These are phyloP conservation scores for Atethmia centrago DNA, from an alignment of 2,888 invertebrate species.

Conservation along the genomic window DNA sequence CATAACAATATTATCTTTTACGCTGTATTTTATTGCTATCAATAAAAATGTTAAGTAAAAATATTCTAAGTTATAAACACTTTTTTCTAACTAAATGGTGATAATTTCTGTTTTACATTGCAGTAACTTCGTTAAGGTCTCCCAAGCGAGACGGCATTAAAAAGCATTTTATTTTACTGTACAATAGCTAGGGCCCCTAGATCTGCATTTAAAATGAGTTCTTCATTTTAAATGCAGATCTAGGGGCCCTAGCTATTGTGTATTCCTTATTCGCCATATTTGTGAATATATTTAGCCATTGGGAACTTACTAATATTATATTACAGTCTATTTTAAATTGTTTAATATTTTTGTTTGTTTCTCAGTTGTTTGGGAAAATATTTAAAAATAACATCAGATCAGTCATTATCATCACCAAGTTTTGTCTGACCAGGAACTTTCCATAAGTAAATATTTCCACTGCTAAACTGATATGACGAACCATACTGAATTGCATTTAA, in stretches of 20 bases:
- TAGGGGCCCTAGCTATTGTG: slow-evolving; percentile 21
- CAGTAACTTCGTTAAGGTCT: slow-evolving; percentile 35
- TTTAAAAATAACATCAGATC: neutral
- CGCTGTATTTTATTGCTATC: slow-evolving; percentile 48
- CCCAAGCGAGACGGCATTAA: slow-evolving; percentile 36
- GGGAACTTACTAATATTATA: neutral
- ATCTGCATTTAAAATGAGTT: no score
- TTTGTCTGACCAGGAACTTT: neutral
- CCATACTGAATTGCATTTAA: neutral
- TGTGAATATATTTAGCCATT: slow-evolving; percentile 12
- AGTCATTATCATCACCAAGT: neutral
- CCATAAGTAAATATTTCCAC: neutral
- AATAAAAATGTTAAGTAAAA: slow-evolving; percentile 52
- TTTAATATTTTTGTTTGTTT: neutral
- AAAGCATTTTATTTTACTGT: slow-evolving; percentile 44
- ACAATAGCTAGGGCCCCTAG: no score
- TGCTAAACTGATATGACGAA: no score
- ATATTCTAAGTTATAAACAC: slow-evolving; percentile 56
- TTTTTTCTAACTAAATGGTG: slow-evolving; percentile 57
- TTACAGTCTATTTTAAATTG: neutral
- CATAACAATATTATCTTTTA: slow-evolving; percentile 19
- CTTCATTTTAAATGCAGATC: slow-evolving; percentile 53
- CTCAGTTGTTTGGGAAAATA: no score
- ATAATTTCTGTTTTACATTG: slow-evolving; percentile 47
- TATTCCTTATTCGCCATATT: slow-evolving; percentile 22